Evolutionary conservation across 2,797 vertebrate species (phyloP).

Genomic region (Lacerta viridis): DNA sequence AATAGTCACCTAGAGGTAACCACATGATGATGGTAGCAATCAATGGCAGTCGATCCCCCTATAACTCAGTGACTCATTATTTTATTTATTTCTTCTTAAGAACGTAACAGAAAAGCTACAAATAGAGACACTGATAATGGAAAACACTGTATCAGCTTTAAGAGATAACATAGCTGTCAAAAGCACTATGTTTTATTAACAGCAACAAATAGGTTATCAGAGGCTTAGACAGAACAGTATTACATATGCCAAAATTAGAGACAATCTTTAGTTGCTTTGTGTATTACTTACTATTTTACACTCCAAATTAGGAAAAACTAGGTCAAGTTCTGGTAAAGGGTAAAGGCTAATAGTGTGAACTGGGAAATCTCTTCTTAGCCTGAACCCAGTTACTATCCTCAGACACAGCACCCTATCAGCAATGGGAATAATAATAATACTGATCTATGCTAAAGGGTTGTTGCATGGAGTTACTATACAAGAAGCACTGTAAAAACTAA

Average conservation of each 20-base stretch:
- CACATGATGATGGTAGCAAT: not conserved
- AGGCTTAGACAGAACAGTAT: constrained; percentile 2
- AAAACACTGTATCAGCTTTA: not conserved
- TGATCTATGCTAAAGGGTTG: not conserved
- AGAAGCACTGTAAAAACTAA: not conserved
- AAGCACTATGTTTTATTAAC: not conserved
- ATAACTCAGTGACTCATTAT: not conserved
- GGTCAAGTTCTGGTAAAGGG: no score
- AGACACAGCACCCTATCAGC: not conserved
- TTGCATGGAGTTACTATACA: not conserved
- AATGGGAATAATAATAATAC: not conserved
- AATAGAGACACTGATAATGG: not conserved
- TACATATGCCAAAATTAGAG: constrained; percentile 27
- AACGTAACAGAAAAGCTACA: not conserved
- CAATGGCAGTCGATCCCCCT: constrained; percentile 4
- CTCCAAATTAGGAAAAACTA: not conserved
- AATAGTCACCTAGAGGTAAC: not conserved
- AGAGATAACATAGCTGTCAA: not conserved
- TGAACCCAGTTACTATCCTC: not conserved
- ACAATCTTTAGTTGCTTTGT: not conserved
- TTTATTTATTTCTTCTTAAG: not conserved
- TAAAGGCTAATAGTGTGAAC: not conserved
- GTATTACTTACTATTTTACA: not conserved
- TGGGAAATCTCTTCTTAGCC: not conserved
- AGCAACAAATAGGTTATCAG: not conserved